Conservation (phyloP, 2,113 vertebrate genomes). For the Melanostigma gelatinosum region DNA sequence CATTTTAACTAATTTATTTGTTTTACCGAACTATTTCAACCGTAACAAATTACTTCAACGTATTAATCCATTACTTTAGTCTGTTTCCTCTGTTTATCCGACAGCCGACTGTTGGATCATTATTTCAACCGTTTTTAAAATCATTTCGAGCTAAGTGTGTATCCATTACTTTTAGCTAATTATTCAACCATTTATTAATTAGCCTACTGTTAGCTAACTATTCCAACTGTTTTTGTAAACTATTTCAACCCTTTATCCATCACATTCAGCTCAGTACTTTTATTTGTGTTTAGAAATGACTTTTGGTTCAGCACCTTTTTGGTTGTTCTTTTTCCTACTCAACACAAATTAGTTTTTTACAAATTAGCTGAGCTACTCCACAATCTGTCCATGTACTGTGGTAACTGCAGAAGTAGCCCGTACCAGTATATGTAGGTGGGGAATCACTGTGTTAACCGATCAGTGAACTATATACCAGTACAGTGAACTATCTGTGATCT, state of each 20-base stretch:
- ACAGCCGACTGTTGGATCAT: background rate
- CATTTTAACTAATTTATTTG: background rate
- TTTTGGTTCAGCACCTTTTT: background rate
- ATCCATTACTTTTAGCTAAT: background rate
- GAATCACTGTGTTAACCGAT: constrained; percentile 1
- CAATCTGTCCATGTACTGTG: background rate
- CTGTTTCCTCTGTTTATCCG: background rate
- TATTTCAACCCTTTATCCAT: background rate
- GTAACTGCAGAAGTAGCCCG: background rate
- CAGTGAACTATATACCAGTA: constrained; percentile 4
- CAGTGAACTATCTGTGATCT: constrained; percentile 34
- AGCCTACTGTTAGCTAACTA: background rate
- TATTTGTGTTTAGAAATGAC: background rate
- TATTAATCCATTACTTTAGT: background rate
- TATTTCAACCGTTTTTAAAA: background rate
- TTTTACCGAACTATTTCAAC: background rate
- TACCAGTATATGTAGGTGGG: background rate
- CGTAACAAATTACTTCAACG: no score
- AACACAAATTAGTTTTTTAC: background rate
- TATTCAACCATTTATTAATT: background rate
- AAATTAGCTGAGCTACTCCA: background rate
- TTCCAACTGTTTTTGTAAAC: background rate
- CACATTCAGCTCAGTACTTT: background rate
- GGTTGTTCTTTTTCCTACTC: background rate
- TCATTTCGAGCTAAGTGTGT: no score